Base-by-base conservation (phyloP, 2,888 invertebrate species). In the Drosophila cognata region DNA sequence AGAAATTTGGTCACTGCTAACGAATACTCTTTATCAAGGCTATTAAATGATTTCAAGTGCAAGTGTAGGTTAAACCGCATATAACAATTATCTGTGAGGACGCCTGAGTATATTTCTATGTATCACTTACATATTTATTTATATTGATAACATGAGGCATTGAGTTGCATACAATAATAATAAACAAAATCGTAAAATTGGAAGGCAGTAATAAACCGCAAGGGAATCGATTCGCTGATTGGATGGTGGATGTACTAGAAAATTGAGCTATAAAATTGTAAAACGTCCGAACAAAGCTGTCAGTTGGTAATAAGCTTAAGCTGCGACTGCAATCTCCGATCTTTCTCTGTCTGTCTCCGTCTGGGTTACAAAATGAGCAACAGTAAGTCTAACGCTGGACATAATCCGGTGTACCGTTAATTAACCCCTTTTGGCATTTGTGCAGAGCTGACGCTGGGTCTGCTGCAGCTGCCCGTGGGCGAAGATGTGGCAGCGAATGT, bases 401-500 rank as follows among this genome's bases (percentile, higher is more conserved):
- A 35, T 63, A 74, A 75, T 69, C 68, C 66, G 28, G 18, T 31
- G 35, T 41, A 67, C 53, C 50, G 50, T 51, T 81, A 78, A 81
- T 81, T 71, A 71, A 78, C 46, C 35, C 50, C 63, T 16, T 29
- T 48, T 33, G 53, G 48, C 41, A 67, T 41, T 51, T 52, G 50
- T 11, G 6, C 64, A 91, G 90, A 82, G 43, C 79, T 92, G 50
- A 92, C 91, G 51, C 56, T 92, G 52, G 92, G 82, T 7, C 5
- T 91, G n/a, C 73, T 92, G 21, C 92, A 92, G 71, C 74, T 92
- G 63, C 82, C 89, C 7, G 87, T 79, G n/a, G 79, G 88, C 62
- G 53, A 25, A 2, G 84, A 91, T 73, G 81, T 91, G 35, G 50
- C 69, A 0, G 67, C 56, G 2, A 92, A 92, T 75, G 84, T 92